phyloP scores from a whole-genome alignment of 2,888 invertebrate genomes.

The Elegia similella region DNA sequence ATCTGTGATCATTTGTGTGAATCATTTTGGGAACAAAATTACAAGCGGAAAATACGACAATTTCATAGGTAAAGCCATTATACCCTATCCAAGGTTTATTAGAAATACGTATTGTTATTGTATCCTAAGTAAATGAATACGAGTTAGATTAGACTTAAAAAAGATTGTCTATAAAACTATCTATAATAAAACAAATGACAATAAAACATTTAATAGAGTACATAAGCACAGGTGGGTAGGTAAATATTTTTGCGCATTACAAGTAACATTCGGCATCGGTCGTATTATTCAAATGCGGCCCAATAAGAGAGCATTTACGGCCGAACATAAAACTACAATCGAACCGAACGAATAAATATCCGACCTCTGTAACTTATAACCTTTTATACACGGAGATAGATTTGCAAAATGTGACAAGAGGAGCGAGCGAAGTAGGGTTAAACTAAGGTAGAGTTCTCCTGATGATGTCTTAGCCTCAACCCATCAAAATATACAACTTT shows the following conservation, averaged over 20 bases:
- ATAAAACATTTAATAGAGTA: background rate
- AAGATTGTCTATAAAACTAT: too few relatives aligned
- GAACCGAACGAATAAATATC: conserved; percentile 77
- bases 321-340: conserved; percentile 77
- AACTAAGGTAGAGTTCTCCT: too few relatives aligned
- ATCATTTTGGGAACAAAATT: too few relatives aligned
- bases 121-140: too few relatives aligned
- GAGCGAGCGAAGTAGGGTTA: background rate
- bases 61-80: too few relatives aligned
- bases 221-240: conserved; percentile 39
- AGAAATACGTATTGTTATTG: too few relatives aligned
- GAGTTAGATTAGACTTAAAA: too few relatives aligned
- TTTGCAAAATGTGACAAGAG: conserved; percentile 24
- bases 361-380: conserved; percentile 75
- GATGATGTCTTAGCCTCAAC: too few relatives aligned
- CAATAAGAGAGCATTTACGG: conserved; percentile 77
- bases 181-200: background rate
- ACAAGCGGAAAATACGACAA: too few relatives aligned
- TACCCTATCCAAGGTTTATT: too few relatives aligned
- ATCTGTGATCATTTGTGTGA: too few relatives aligned
- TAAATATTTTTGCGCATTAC: conserved; percentile 71
- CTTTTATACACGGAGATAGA: conserved; percentile 36
- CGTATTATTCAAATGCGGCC: conserved; percentile 78
- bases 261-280: conserved; percentile 56
- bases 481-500: too few relatives aligned